phyloP scores from a whole-genome alignment of 2,113 vertebrate species.

The Leptobrachium leishanense region DNA sequence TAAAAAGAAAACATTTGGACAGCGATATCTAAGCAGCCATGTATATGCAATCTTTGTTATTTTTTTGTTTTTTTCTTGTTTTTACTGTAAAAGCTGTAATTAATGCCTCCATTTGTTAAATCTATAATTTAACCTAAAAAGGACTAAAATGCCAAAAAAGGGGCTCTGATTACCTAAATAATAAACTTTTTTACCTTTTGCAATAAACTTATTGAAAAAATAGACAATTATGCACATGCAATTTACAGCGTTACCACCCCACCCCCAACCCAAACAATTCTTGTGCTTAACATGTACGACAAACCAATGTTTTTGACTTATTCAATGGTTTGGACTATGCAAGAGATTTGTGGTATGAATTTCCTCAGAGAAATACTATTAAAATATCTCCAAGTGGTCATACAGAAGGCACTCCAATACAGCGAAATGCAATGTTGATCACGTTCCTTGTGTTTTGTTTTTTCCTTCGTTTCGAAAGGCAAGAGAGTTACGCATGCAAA shows the following conservation, averaged over 20 bases:
- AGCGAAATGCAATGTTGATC: conserved; percentile 88
- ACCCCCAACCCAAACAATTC: conserved; percentile 63
- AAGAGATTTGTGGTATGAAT: conserved; percentile 61
- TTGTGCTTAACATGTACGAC: conserved; percentile 77
- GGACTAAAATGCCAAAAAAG: conserved; percentile 70
- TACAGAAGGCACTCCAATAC: conserved; percentile 94
- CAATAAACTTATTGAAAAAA: conserved; percentile 88
- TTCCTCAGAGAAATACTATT: conserved; percentile 70
- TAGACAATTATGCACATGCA: conserved; percentile 84
- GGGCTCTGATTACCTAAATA: conserved; percentile 78
- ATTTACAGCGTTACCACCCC: conserved; percentile 69
- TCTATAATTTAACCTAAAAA: conserved; percentile 72
- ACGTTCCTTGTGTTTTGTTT: conserved; percentile 70
- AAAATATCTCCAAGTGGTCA: conserved; percentile 80
- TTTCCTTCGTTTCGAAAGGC: conserved; percentile 70
- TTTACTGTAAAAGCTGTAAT: conserved; percentile 70
- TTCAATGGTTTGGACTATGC: conserved; percentile 64
- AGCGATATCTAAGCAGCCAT: conserved; percentile 82
- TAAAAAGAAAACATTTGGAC: conserved; percentile 76
- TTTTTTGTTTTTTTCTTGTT: conserved; percentile 14
- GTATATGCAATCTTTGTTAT: conserved; percentile 69
- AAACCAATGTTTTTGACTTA: conserved; percentile 54
- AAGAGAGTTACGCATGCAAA: conserved; percentile 90
- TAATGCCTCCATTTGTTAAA: conserved; percentile 73
- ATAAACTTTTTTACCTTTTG: conserved; percentile 74